Base-by-base conservation (phyloP, 2,797 vertebrate genomes). In the Coregonus sp. region DNA sequence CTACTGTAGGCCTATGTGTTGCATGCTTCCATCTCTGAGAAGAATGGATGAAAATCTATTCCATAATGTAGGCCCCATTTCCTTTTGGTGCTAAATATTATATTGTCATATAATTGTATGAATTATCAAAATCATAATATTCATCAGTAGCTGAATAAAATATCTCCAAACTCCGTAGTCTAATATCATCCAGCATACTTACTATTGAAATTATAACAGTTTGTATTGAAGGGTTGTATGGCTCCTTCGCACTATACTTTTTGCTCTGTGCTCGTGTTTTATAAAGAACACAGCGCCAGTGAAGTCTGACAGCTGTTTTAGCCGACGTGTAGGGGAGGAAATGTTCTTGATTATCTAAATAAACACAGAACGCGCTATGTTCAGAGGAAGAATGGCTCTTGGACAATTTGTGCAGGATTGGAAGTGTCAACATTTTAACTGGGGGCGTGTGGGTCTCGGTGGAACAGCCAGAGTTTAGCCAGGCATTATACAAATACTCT, bases 301-400 rank as follows among this genome's bases (percentile, higher is more conserved):
- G 65, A 67, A 9, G 68, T 79, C 68, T 79, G 73, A 79, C 78
- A 72, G 68, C 70, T 79, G 73, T 75, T 75, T 71, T 9, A 68
- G 56, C 9, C 59, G 16, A 70, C 40, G 25, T 40, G 56, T 33
- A 31, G 20, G 50, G 29, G 40, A 75, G 54, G 67, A 75, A 70
- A 70, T 70, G 67, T 52, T 40, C 67, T 71, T 61, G 73, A 79
- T 75, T 78, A 67, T 78, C 70, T 70, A 79, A 79, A 70, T 47
- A 79, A 67, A 75, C 52, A 75, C 68, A 67, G 74, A 75, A 59
- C 18, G 35, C 15, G 70, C 47, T 9, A 5, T 67, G 37, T 80
- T 66, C 33, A 56, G 16, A 54, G 52, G 31, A 40, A 47, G 25
- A 72, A 59, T 70, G 69, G 69, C 69, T 70, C 69, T 50, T 47